Conservation (phyloP, 2,888 invertebrate species). For the Leptinotarsa haldemani region DNA sequence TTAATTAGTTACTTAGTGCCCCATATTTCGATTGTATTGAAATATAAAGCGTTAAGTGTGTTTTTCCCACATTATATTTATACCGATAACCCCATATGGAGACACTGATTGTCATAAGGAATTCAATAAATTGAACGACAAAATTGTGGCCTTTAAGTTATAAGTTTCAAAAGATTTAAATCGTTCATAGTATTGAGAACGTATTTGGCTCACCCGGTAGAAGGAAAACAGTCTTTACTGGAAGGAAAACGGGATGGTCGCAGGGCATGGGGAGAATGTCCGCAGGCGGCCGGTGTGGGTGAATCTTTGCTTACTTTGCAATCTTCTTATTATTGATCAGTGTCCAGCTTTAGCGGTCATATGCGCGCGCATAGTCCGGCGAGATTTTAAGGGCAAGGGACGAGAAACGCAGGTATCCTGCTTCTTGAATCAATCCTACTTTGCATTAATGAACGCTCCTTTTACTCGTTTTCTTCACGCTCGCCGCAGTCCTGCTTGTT, state of each 20-base stretch:
- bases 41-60: no score
- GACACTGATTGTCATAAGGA: no score
- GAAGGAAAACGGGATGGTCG: not conserved
- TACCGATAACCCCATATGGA: no score
- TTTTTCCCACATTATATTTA: no score
- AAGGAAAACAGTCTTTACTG: conserved; percentile 4
- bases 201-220: not conserved
- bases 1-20: no score
- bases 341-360: conserved; percentile 67
- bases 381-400: conserved; percentile 52
- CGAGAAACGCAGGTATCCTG: conserved; percentile 43
- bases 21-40: no score
- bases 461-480: conserved; percentile 54
- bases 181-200: not conserved
- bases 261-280: conserved; percentile 43
- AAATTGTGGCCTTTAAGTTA: no score
- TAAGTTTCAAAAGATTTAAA: not conserved
- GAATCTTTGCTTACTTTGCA: conserved; percentile 67
- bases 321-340: conserved; percentile 69
- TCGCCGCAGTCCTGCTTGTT: conserved; percentile 54
- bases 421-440: conserved; percentile 57
- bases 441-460: conserved; percentile 58
- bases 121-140: no score
- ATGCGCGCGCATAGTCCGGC: conserved; percentile 65
- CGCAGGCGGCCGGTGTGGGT: conserved; percentile 42